A percentile compares a stretch with the other conserved stretches of the same genome.
Conservation (phyloP, 2,888 invertebrate species). For the Nemoura dubitans region DNA sequence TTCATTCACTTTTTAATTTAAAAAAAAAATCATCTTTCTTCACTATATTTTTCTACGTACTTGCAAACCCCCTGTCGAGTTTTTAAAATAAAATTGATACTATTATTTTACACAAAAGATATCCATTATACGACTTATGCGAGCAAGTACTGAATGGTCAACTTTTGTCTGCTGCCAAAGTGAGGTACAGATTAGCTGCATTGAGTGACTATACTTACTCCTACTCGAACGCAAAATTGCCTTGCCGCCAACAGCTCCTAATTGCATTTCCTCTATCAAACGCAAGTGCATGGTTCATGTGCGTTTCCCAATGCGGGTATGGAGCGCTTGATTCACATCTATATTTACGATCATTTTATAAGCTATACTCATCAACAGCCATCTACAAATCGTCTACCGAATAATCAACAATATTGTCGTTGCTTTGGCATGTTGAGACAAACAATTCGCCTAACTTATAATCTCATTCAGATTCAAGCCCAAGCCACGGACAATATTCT, state of each 20-base stretch:
- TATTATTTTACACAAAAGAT: slow-evolving; percentile 10
- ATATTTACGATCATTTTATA: neutral
- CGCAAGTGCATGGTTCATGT: neutral
- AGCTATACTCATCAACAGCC: slow-evolving; percentile 9
- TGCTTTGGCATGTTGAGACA: slow-evolving; percentile 26
- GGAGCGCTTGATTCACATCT: too few relatives aligned
- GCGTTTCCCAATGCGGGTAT: neutral
- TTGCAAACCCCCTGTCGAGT: neutral
- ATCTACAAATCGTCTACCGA: slow-evolving; percentile 27
- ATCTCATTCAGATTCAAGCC: neutral
- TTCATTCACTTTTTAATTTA: neutral
- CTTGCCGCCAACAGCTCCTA: neutral
- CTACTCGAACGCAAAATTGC: neutral
- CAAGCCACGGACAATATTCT: slow-evolving; percentile 22
- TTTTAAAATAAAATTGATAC: neutral
- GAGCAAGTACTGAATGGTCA: neutral
- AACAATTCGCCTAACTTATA: neutral
- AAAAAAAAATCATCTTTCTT: slow-evolving; percentile 7
- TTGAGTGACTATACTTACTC: neutral
- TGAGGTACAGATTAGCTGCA: neutral
- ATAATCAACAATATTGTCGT: slow-evolving; percentile 40
- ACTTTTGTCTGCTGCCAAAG: neutral
- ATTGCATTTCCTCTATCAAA: neutral
- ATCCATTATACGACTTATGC: neutral
- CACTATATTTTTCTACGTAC: slow-evolving; percentile 3